Base-by-base conservation (phyloP, 2,888 invertebrate species). In the Punctoribates punctum region DNA sequence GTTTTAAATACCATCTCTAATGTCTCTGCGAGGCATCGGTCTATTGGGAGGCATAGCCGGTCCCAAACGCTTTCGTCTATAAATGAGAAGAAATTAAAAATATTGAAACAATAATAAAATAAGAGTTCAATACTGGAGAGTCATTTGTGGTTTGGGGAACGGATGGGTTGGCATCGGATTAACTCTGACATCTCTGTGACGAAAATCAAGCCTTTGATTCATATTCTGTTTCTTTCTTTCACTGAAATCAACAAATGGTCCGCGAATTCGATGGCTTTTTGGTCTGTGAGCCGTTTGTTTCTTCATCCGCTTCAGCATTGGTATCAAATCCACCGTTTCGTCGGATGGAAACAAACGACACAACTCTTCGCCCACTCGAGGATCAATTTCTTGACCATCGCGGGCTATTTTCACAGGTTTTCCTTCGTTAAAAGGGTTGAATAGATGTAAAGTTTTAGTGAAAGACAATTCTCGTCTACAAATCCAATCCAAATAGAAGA, bases 381-480 rank as follows among this genome's bases (percentile, higher is more conserved):
- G 96, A 84, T 97, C 97, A 80, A 98, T 94, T 88, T 97, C 97
- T 88, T 88, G 87, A 77, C 98, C 98, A 86, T 98, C 98, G 79
- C 98, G 88, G n/a, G 96, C 98, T 82, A 98, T 97, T 87, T 98
- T 98, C 0, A 98, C 97, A 77, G 96, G 96, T 85, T 96, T 96
- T 67, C 95, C 94, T 83, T 97, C 96, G 86, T 98, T 98, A 96
- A 96, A 98, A 6, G 94, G 91, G 86, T 98, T 98, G 83, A 94
- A 94, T 78, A 98, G 86, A 84, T 97, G 96, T 81, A 92, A 88
- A 1, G 96, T 96, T 82, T 91, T 91, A 80, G 90, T 91, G 82
- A 98, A 98, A 1, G 95, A 90, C 78, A 98, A 86, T 83, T 97
- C 97, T 82, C 94, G 93, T 82, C 86, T 90, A 83, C 94, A 95